phyloP scores from a whole-genome alignment of 2,113 vertebrate species.

The Paramisgurnus dabryanus region DNA sequence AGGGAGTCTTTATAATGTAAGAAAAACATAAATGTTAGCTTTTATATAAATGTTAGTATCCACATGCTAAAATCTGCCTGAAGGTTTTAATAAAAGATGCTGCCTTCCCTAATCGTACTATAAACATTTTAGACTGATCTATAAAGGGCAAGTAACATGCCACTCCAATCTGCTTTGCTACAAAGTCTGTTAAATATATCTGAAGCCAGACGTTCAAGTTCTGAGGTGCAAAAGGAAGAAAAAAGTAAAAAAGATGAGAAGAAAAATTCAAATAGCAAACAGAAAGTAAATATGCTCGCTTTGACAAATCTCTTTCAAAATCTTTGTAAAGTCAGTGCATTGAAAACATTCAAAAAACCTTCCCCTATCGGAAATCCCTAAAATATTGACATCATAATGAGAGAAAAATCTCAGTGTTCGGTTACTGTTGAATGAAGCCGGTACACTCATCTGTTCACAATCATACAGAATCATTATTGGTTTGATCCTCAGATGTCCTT shows the following conservation, averaged over 20 bases:
- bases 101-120: conserved; percentile 52
- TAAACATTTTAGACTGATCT: conserved; percentile 16
- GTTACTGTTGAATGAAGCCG: conserved; percentile 1
- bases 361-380: not conserved
- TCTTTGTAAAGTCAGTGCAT: conserved; percentile 25
- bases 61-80: conserved; percentile 92
- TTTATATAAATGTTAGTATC: conserved; percentile 90
- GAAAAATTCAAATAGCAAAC: not conserved
- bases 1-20: conserved; percentile 65
- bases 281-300: not conserved
- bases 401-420: conserved; percentile 6
- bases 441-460: conserved; percentile 3
- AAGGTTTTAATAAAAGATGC: conserved; percentile 66
- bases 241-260: not conserved
- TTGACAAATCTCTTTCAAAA: conserved; percentile 4
- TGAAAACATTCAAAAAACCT: not conserved
- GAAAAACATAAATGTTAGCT: conserved; percentile 66
- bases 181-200: conserved; percentile 83
- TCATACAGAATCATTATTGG: conserved; percentile 12
- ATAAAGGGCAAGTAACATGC: conserved; percentile 60
- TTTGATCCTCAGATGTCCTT: not conserved
- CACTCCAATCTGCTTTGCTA: conserved; percentile 65
- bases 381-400: conserved; percentile 42
- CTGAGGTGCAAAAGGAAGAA: conserved; percentile 60
- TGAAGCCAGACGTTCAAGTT: conserved; percentile 72